Conservation (phyloP, 2,888 invertebrate species). For the Andrena praecox region DNA sequence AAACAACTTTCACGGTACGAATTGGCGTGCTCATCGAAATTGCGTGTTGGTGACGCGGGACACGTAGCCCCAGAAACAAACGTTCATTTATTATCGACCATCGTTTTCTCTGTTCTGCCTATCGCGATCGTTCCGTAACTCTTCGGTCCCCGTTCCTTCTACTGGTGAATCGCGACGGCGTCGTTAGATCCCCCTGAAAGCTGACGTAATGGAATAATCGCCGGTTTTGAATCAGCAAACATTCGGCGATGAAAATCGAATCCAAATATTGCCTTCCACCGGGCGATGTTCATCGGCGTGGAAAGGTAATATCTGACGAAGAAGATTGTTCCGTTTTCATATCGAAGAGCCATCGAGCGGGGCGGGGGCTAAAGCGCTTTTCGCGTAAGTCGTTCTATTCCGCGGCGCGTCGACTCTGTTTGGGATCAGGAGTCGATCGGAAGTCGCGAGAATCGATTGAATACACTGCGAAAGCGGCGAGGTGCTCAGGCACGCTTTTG, state of each 20-base stretch:
- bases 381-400: constrained; percentile 17
- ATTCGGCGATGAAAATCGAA: background rate
- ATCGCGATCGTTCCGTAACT: constrained; percentile 1
- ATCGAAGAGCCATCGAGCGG: background rate
- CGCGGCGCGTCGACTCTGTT: constrained; percentile 1
- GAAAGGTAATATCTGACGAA: constrained; percentile 20
- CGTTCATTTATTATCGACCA: constrained; percentile 66
- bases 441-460: constrained; percentile 25
- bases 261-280: constrained; percentile 15
- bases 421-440: constrained; percentile 15
- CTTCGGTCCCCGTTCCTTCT: background rate
- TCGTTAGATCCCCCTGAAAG: background rate
- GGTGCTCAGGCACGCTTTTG: constrained; percentile 41
- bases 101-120: constrained; percentile 18
- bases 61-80: constrained; percentile 56
- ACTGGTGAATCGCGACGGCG: too few species aligned
- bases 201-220: background rate
- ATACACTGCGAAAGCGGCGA: constrained; percentile 20
- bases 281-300: constrained; percentile 17
- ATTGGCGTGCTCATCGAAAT: constrained; percentile 71
- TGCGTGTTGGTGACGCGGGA: constrained; percentile 51
- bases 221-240: background rate
- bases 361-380: constrained; percentile 22
- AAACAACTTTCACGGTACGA: constrained; percentile 69
- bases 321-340: constrained; percentile 33